Evolutionary conservation across 2,113 vertebrate genomes (phyloP).

Genomic region (Heterotis niloticus): DNA sequence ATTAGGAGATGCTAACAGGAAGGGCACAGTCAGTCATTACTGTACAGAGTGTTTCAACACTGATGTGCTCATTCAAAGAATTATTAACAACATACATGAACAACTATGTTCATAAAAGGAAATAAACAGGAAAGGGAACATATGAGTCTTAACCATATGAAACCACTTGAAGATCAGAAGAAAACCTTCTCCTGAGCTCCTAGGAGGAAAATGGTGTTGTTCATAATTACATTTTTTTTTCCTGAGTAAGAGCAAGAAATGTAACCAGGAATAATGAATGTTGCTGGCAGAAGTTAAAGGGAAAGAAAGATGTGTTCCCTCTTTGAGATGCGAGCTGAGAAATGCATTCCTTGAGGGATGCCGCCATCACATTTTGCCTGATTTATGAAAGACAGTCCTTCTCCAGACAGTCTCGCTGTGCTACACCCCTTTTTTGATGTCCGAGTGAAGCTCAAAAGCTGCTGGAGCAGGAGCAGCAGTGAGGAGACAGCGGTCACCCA

Average conservation of each 20-base stretch:
- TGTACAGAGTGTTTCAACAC: conserved; percentile 1
- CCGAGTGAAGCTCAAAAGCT: not conserved
- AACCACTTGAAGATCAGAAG: not conserved
- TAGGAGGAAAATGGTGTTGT: not conserved
- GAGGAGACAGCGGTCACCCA: not conserved
- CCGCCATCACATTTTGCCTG: not conserved
- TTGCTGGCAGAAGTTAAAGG: not conserved
- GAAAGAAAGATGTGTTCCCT: not conserved
- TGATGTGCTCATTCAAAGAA: not conserved
- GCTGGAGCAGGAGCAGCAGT: not conserved
- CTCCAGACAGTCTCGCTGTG: conserved; percentile 3
- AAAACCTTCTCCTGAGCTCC: not conserved
- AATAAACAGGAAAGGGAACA: not conserved
- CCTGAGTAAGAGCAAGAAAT: not conserved
- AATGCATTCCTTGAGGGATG: not conserved
- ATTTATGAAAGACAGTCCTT: not conserved
- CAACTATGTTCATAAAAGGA: not conserved
- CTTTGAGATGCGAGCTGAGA: not conserved
- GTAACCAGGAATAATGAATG: not conserved
- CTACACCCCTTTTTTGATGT: not conserved
- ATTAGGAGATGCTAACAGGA: conserved; percentile 19
- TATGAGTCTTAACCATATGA: not conserved
- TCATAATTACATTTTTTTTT: not conserved
- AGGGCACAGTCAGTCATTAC: not conserved
- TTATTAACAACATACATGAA: not conserved